phyloP scores from a whole-genome alignment of 2,113 vertebrate species.

The Pseudopipra pipra region DNA sequence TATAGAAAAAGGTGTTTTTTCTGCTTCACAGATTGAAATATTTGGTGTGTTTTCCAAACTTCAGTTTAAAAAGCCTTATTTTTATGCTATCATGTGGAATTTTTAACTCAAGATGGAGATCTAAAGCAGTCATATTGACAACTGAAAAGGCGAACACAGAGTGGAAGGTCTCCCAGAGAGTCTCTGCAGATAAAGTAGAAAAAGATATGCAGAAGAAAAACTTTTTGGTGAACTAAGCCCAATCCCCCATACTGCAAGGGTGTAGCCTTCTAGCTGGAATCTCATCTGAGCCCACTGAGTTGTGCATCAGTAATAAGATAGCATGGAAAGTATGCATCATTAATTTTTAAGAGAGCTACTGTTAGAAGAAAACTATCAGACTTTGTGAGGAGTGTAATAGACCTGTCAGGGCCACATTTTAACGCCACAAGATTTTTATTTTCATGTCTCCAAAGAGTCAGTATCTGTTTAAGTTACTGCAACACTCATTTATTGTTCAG shows the following conservation, averaged over 20 bases:
- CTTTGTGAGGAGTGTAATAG: neutral
- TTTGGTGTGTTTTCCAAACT: neutral
- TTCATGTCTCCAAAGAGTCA: neutral
- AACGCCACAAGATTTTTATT: slow-evolving; percentile 4
- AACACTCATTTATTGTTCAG: slow-evolving; percentile 20
- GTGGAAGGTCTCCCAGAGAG: neutral
- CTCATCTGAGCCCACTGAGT: neutral
- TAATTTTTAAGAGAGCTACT: slow-evolving; percentile 30
- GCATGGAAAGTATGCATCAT: neutral
- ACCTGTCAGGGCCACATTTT: neutral
- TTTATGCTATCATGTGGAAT: neutral
- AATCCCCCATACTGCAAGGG: neutral
- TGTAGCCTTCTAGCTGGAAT: neutral
- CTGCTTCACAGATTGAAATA: neutral
- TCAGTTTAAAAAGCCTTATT: neutral
- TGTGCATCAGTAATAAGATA: neutral
- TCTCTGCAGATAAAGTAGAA: neutral
- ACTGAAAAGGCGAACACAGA: neutral
- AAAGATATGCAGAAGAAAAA: neutral
- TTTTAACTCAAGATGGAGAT: neutral
- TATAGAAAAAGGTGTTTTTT: neutral
- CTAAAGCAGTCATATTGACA: neutral
- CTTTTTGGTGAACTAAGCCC: neutral
- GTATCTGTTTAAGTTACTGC: slow-evolving; percentile 31
- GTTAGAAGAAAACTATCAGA: neutral